Percentiles rank a stretch among this genome's conserved stretches.
Conservation (phyloP, 2,113 vertebrate species). For the Brachyistius frenatus region DNA sequence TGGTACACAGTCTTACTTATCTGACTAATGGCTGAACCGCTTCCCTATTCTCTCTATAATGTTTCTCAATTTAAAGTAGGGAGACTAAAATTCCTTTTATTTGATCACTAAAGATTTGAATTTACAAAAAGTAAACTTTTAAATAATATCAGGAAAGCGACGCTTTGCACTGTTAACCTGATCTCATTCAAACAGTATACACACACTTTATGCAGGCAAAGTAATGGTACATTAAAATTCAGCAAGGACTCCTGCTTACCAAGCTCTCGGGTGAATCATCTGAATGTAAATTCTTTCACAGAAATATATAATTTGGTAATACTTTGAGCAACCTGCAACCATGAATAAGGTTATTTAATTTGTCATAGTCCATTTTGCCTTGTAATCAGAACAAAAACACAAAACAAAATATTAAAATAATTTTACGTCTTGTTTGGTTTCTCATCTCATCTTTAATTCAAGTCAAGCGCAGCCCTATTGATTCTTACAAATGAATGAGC, state of each 20-base stretch:
- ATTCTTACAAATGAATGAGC: slow-evolving; percentile 45
- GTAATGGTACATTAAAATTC: slow-evolving; percentile 58
- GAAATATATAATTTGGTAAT: slow-evolving; percentile 33
- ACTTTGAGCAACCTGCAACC: neutral
- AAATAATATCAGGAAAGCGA: neutral
- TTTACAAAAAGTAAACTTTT: slow-evolving; percentile 1
- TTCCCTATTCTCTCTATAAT: slow-evolving; percentile 2
- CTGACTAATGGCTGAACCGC: slow-evolving; percentile 33
- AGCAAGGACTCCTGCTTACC: slow-evolving; percentile 18
- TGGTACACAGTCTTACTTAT: slow-evolving; percentile 47
- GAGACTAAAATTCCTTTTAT: neutral
- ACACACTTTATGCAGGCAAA: slow-evolving; percentile 24
- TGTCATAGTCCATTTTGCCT: neutral
- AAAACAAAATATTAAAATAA: neutral
- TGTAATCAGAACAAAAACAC: neutral
- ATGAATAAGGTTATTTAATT: neutral
- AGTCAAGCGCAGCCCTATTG: slow-evolving; percentile 18
- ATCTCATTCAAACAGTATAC: slow-evolving; percentile 23
- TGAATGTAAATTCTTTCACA: slow-evolving; percentile 8
- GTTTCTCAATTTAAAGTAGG: slow-evolving; percentile 6
- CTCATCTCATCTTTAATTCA: slow-evolving; percentile 34
- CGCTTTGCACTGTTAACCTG: slow-evolving; percentile 8
- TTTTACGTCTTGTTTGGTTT: slow-evolving; percentile 1
- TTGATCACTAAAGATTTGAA: slow-evolving; percentile 5
- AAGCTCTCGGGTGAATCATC: slow-evolving; percentile 46